Evolutionary conservation across 2,888 invertebrate species (phyloP).

Genomic region (Gastracanthus pulcherrimus): DNA sequence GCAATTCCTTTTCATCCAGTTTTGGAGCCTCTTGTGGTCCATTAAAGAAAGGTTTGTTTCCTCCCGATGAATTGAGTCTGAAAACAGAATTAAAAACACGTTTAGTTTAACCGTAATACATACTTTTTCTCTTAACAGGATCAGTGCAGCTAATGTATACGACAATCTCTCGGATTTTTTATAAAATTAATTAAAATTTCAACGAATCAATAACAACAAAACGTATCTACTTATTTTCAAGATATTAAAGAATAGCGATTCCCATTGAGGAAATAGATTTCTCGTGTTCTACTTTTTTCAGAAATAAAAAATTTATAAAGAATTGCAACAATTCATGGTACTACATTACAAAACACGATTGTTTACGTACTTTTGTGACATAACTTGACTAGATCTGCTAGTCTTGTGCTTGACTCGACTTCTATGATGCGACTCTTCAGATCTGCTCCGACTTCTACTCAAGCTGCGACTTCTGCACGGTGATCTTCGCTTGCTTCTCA

Average conservation of each 20-base stretch:
- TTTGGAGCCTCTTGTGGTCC: slow-evolving; percentile 35
- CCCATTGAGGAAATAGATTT: too few relatives aligned
- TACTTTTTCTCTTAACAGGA: too few relatives aligned
- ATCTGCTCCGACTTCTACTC: slow-evolving; percentile 38
- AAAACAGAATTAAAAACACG: slow-evolving; percentile 1
- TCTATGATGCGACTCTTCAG: slow-evolving; percentile 30
- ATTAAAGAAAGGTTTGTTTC: slow-evolving; percentile 32
- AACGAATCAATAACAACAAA: too few relatives aligned
- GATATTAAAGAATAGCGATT: too few relatives aligned
- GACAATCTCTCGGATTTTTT: too few relatives aligned
- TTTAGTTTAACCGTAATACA: too few relatives aligned
- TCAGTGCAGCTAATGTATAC: too few relatives aligned
- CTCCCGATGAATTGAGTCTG: slow-evolving; percentile 13
- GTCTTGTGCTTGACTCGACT: slow-evolving; percentile 10
- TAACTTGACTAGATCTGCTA: not conserved
- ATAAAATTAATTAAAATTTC: too few relatives aligned
- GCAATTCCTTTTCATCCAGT: slow-evolving; percentile 23
- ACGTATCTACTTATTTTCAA: too few relatives aligned
- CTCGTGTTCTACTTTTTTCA: too few relatives aligned
- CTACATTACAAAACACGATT: not conserved
- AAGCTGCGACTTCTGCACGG: slow-evolving; percentile 9
- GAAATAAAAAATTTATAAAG: too few relatives aligned
- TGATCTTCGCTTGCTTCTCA: not conserved
- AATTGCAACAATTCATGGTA: too few relatives aligned
- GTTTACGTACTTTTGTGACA: slow-evolving; percentile 44